A percentile compares a stretch with the other conserved stretches of the same genome.
phyloP scores from a whole-genome alignment of 2,113 vertebrate genomes.

The Mus spicilegus region DNA sequence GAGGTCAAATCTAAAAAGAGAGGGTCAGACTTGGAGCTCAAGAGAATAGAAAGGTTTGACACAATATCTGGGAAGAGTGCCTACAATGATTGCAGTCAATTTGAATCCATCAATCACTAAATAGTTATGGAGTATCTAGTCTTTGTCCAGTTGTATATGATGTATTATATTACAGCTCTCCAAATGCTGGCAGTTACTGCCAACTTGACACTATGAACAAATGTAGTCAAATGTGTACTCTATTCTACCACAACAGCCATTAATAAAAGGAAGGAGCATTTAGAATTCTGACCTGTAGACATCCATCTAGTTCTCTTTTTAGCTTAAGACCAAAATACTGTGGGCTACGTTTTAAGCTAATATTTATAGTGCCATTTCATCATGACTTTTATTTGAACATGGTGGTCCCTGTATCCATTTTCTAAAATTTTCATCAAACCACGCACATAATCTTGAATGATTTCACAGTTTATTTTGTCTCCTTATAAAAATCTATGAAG shows the following conservation, averaged over 20 bases:
- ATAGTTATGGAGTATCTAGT: constrained; percentile 36
- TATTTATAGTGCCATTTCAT: neutral
- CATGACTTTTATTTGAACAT: neutral
- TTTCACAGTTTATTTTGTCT: constrained; percentile 48
- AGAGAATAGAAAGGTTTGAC: constrained; percentile 17
- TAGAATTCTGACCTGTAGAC: neutral
- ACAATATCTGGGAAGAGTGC: neutral
- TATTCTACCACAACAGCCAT: constrained; percentile 5
- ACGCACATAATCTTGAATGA: neutral
- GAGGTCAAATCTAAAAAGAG: neutral
- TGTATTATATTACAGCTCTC: constrained; percentile 52
- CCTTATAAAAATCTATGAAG: neutral
- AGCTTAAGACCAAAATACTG: constrained; percentile 28
- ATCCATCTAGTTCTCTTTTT: constrained; percentile 6
- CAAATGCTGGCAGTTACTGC: constrained; percentile 38
- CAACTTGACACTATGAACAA: constrained; percentile 36
- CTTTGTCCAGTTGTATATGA: neutral
- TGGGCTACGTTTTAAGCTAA: constrained; percentile 1
- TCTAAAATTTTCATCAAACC: constrained; percentile 13
- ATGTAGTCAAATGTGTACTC: constrained; percentile 31
- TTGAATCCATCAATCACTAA: constrained; percentile 45
- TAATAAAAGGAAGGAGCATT: constrained; percentile 58
- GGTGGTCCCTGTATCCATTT: neutral
- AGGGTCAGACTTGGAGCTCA: neutral
- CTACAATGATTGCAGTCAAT: constrained; percentile 17